Base-by-base conservation (phyloP, 30 jellyfish, hydroid and myxozoan species). In the Nemopilema nomurai region DNA sequence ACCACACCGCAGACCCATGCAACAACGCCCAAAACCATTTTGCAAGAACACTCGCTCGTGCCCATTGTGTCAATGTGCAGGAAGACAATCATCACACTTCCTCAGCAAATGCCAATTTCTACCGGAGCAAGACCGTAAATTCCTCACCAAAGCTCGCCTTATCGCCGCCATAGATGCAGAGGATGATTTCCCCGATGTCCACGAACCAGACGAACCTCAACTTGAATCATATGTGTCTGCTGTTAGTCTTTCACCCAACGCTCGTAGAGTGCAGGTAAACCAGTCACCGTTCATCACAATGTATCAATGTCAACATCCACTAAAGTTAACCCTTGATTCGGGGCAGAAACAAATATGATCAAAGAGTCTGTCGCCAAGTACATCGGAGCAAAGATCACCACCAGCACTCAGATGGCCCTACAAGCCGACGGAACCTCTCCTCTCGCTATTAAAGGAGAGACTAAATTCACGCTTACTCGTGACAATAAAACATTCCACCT, bases 61-160 rank as follows among this genome's bases (percentile, higher is more conserved):
- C n/a, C n/a, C n/a, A n/a, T n/a, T n/a, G n/a, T 8, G 89, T 74
- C 0, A 41, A 50, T 65, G 70, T 85, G 26, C 86, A 85, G n/a
- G 50, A 23, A 6, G 21, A 77, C 50, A n/a, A 74, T 27, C n/a
- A n/a, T 28, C 81, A 8, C 89, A 80, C 51, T 80, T n/a, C 76
- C 76, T 80, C 67, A 18, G 67, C 19, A 49, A 80, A 65, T 80
- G 86, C 69, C 49, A 22, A 8, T 65, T 19, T 64, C 69, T 80
- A 8, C 89, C 82, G 18, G 71, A 26, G 21, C 71, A 69, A 20
- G 89, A 80, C 28, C 66, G 85, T 17, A n/a, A n/a, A n/a, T 67
- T 31, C 51, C 30, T 0, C 18, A 41, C 85, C 74, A 0, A 33
- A 3, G 89, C 85, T 23, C 87, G 89, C 18, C 0, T 23, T 0